phyloP scores from a whole-genome alignment of 2,888 invertebrate genomes.

The Parnassius glacialis region DNA sequence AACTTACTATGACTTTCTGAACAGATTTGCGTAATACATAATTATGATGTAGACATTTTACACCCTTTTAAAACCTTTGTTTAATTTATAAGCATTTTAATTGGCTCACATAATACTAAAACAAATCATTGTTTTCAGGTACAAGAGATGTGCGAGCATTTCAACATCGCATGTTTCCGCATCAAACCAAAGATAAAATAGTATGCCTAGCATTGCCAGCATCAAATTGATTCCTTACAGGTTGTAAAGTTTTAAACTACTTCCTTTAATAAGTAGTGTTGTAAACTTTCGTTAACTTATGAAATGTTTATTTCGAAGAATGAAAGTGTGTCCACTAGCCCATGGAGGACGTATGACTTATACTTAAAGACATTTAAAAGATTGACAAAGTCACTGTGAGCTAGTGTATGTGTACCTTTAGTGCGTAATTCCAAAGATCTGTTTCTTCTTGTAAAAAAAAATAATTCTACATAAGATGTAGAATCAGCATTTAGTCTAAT shows the following conservation, averaged over 20 bases:
- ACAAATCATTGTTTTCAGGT: constrained; percentile 82
- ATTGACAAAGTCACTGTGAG: too few relatives aligned
- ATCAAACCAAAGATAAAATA: constrained; percentile 72
- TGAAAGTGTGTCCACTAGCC: too few relatives aligned
- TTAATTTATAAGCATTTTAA: too few relatives aligned
- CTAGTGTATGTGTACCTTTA: neutral
- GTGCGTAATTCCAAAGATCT: constrained; percentile 25
- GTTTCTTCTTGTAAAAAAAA: constrained; percentile 14
- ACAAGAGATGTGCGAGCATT: constrained; percentile 97
- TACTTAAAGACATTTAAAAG: too few relatives aligned
- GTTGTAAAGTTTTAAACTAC: constrained; percentile 16
- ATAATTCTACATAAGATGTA: constrained; percentile 16
- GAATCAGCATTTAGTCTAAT: constrained; percentile 3
- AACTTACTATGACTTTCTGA: too few relatives aligned
- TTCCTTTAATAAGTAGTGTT: constrained; percentile 10
- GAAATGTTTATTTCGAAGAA: too few relatives aligned
- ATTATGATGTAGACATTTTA: too few relatives aligned
- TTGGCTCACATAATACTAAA: too few relatives aligned
- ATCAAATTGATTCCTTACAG: constrained; percentile 10
- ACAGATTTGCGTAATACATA: too few relatives aligned
- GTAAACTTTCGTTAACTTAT: too few relatives aligned
- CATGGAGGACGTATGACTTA: too few relatives aligned
- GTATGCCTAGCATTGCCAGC: constrained; percentile 32
- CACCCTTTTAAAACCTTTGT: too few relatives aligned
- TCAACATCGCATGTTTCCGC: constrained; percentile 92